These are phyloP conservation scores for Tachina fera DNA, from an alignment of 2,888 invertebrate genomes.

Conservation along the genomic window DNA sequence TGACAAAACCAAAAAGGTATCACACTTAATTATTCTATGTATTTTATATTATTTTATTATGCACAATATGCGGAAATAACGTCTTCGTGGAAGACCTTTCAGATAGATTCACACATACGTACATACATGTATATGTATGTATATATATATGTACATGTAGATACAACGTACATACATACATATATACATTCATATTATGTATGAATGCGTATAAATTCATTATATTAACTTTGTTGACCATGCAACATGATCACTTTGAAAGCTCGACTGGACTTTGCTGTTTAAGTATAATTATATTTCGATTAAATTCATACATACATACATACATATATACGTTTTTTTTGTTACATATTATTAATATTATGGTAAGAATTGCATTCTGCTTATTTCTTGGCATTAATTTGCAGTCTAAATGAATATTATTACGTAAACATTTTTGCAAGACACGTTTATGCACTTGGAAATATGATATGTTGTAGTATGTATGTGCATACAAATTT, in stretches of 20 bases:
- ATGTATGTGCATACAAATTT: no score
- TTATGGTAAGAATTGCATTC: neutral
- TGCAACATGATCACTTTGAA: slow-evolving; percentile 50
- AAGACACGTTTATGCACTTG: neutral
- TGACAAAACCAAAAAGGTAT: neutral
- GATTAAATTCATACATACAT: no score
- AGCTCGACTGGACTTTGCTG: slow-evolving; percentile 15
- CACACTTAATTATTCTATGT: neutral
- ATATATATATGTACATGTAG: no score
- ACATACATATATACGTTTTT: no score
- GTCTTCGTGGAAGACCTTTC: slow-evolving; percentile 23
- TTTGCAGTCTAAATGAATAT: slow-evolving; percentile 27
- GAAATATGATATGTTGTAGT: no score
- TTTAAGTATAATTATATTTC: neutral
- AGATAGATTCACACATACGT: neutral
- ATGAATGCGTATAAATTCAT: neutral
- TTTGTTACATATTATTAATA: neutral
- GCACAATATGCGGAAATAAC: slow-evolving; percentile 35
- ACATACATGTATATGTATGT: no score
- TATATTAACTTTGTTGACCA: slow-evolving; percentile 33
- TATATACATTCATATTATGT: neutral
- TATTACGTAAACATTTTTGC: slow-evolving; percentile 5
- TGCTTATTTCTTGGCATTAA: slow-evolving; percentile 1
- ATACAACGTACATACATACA: no score
- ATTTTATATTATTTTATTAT: slow-evolving; percentile 3